Evolutionary conservation across 1,140 invertebrate species (phyloP), one percentile per base, ranked within the genome.

Genomic region (Brachionus koreanus): DNA sequence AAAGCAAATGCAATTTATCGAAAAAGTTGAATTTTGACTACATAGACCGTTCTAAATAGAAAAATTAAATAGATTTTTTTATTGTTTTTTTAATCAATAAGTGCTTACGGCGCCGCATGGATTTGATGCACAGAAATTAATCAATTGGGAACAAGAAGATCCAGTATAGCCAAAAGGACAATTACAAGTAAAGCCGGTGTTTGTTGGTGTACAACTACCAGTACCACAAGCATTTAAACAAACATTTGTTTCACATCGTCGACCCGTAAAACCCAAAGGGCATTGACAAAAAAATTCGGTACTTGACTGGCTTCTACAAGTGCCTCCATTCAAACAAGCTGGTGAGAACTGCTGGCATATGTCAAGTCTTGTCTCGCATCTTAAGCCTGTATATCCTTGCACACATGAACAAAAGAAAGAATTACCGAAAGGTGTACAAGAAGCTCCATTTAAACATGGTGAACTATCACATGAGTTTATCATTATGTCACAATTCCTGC

Each of bases 111-210:
- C 29, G n/a, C 61, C 61, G 43, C 79, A 82, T 0, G 90, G 83
- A 57, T 85, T 91, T 52, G 93, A 95, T 85, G 97, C 94, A 87
- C 96, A 98, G 85, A 95, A 93, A 87, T 96, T 95, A 81, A 96
- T 93, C 46, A 93, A 92, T 85, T 93, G 94, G 86, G 97, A 29
- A 82, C 87, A 88, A 57, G 85, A 86, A 2, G 82, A 82, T 3
- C 87, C 87, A 7, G 83, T 83, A 83, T 85, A 88, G 12, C 94
- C 94, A 1, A 91, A 90, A 42, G 91, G 91, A 88, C 96, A 98
- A 13, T 93, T 91, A 87, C 96, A 98, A 12, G 5, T 77, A 33
- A 35, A 83, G 3, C 61, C 83, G 46, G 57, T 77, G 12, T 25
- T 19, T 37, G 57, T 13, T 52, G 74, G 67, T 5, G 75, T 19